Conservation (phyloP, 1,140 invertebrate species). For the Thaumatotibia leucotreta region DNA sequence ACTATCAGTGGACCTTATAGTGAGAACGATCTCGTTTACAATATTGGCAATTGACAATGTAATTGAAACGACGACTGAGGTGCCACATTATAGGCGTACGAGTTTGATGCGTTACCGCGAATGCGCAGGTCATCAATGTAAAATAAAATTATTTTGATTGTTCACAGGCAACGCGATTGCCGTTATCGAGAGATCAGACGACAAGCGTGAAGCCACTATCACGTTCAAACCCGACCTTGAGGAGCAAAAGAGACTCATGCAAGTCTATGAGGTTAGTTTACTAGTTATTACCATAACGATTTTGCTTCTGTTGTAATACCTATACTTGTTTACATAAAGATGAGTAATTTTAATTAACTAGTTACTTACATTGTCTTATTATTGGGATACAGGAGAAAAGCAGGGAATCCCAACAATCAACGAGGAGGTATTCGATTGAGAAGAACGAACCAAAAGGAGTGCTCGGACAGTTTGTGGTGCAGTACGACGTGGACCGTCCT, state of each 20-base stretch:
- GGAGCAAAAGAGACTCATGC: conserved; percentile 67
- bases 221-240: conserved; percentile 71
- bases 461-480: conserved; percentile 80
- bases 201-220: conserved; percentile 48
- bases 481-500: conserved; percentile 79
- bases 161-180: conserved; percentile 53
- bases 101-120: no score
- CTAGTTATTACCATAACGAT: no score
- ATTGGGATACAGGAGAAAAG: conserved; percentile 38
- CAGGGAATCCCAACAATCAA: conserved; percentile 30
- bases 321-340: no score
- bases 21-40: no score
- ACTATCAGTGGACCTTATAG: no score
- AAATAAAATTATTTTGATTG: neutral
- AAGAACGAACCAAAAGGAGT: conserved; percentile 67
- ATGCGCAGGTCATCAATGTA: neutral
- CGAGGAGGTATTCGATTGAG: conserved; percentile 20
- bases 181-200: conserved; percentile 34
- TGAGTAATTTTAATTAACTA: no score
- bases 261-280: conserved; percentile 44
- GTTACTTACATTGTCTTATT: no score
- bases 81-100: no score
- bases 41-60: no score
- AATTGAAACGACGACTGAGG: no score
- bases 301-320: no score